Evolutionary conservation across 1,140 invertebrate genomes (phyloP), one percentile per base, ranked within the genome.

Genomic region (Euura lappo): DNA sequence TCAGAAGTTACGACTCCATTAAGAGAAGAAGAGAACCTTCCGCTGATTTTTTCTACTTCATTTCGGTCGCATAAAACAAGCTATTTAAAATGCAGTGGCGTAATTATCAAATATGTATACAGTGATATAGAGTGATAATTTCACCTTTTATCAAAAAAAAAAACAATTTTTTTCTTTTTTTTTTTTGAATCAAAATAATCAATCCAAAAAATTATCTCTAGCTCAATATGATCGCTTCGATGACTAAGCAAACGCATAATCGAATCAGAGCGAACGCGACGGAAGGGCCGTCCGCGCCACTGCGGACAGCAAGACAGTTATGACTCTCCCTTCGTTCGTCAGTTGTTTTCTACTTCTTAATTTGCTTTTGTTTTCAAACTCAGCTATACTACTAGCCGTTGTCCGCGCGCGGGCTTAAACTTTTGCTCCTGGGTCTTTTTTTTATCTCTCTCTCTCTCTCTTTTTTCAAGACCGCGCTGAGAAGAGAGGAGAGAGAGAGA

Each of bases 1-100:
- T 68, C 8, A 68, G 71, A 78, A 81, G 80, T 83, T 83, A 82
- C 77, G 80, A 82, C 81, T 82, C 79, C 79, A 82, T 83, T 82
- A 83, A 83, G 77, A 71, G 70, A 51, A 65, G 73, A 70, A 71
- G 64, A 28, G 28, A 28, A 28, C 28, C 72, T 69, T 67, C 69
- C 65, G 75, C 74, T 68, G 72, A 79, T 81, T 79, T 80, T 81
- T 81, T 79, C 69, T 64, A 43, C 42, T 73, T 75, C 78, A 75
- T 81, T 80, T 80, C 80, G 79, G 68, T 77, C 80, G 79, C 80
- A 82, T 82, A 80, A 82, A 82, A 80, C 80, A 72, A 76, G 78
- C 80, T 82, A 76, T 81, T 82, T 81, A 81, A 80, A 79, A 77
- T 69, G 68, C 74, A 75, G 74, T n/a, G 79, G 78, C 80, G 80